Evolutionary conservation across 2,888 invertebrate genomes (phyloP).

Genomic region (Nephrotoma guestfalica): DNA sequence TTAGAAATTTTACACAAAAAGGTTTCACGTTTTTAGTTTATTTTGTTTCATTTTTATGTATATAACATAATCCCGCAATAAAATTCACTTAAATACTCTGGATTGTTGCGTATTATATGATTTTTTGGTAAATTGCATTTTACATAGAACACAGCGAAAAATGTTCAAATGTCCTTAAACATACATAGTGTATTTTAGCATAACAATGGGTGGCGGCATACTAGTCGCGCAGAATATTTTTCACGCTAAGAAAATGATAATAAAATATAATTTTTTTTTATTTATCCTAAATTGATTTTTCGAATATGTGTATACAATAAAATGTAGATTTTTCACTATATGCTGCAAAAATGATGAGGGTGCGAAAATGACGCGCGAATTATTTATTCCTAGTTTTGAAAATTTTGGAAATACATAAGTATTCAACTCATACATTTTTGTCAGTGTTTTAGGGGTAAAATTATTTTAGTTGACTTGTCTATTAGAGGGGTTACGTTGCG

Average conservation of each 20-base stretch:
- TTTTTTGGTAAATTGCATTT: background rate
- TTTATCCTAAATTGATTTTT: background rate
- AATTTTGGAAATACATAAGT: background rate
- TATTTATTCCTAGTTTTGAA: background rate
- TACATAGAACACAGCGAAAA: background rate
- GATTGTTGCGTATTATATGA: background rate
- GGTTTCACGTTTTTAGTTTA: conserved; percentile 2
- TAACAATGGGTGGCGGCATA: background rate
- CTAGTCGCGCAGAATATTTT: background rate
- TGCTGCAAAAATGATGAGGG: background rate
- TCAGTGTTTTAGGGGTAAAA: background rate
- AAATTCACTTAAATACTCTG: background rate
- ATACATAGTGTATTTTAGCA: background rate
- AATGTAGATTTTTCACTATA: background rate
- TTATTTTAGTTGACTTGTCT: background rate
- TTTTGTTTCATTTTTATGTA: background rate
- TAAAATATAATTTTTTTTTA: background rate
- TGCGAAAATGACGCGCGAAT: background rate
- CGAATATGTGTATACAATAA: background rate
- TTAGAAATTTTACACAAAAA: conserved; percentile 1
- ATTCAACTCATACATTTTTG: background rate
- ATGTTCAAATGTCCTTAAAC: background rate
- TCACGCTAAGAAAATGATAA: background rate
- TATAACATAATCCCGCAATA: background rate
- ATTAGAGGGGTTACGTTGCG: background rate